Evolutionary conservation across 2,888 invertebrate species (phyloP), one percentile per base, ranked within the genome.

Genomic region (Polylopha cassiicola): DNA sequence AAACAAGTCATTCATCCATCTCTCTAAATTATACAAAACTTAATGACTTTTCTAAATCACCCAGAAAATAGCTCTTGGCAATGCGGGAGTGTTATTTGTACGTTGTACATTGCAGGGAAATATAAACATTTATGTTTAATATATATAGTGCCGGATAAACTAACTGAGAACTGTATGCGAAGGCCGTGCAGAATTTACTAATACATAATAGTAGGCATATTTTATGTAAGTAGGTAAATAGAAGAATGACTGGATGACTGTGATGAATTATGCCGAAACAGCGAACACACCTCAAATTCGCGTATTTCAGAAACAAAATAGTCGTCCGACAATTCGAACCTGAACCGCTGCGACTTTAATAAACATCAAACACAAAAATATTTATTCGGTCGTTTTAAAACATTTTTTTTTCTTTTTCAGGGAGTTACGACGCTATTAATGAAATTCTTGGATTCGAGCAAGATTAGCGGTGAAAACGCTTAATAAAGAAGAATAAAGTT

Each of bases 401-500:
- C n/a, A n/a, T n/a, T n/a, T n/a, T n/a, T n/a, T n/a, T n/a, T n/a
- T n/a, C n/a, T n/a, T n/a, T n/a, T n/a, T n/a, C n/a, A n/a, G n/a
- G n/a, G n/a, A n/a, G n/a, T n/a, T n/a, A n/a, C n/a, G 18, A 27
- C 32, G 13, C 10, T n/a, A 9, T 24, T 18, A 34, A 34, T 4
- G 28, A 38, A 13, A 26, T 13, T 2, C 9, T 24, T 22, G 21
- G 22, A 13, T 23, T 18, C 11, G 11, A 13, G 17, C 8, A 32
- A 26, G 9, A 52, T 44, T 26, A 37, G 24, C 39, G 43, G 48
- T 52, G 39, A 47, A 13, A 4, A 43, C 45, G 28, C 34, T 46
- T 51, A 61, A 59, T 45, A 59, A 44, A 55, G 39, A 53, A 47
- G 61, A 67, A 68, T 16, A 57, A 60, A 73, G 84, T 84, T 85